These are phyloP conservation scores for Staurois parvus DNA, from an alignment of 2,797 vertebrate genomes.

Conservation along the genomic window DNA sequence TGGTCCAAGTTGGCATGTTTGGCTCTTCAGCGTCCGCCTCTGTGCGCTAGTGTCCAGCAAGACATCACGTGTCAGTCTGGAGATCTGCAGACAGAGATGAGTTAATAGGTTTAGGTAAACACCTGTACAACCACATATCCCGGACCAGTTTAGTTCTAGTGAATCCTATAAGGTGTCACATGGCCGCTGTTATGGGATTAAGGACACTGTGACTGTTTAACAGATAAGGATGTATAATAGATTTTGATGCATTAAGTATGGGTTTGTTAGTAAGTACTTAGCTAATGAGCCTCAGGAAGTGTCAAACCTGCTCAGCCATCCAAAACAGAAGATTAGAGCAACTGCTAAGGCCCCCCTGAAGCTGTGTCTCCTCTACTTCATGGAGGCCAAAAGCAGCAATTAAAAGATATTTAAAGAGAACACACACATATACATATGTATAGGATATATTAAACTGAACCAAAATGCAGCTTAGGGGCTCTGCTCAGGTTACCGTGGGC, in stretches of 20 bases:
- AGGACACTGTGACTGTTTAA: slow-evolving; percentile 7
- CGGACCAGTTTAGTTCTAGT: not conserved
- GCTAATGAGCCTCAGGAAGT: slow-evolving; percentile 27
- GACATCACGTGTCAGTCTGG: slow-evolving; percentile 19
- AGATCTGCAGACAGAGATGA: slow-evolving; percentile 26
- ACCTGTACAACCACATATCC: not conserved
- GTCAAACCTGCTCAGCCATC: slow-evolving; percentile 7
- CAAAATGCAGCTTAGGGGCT: too few species aligned
- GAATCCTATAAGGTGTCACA: not conserved
- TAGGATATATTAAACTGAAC: too few species aligned
- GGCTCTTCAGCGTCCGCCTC: slow-evolving; percentile 30
- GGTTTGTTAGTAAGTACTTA: slow-evolving; percentile 5
- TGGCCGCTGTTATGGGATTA: not conserved
- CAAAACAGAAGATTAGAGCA: slow-evolving; percentile 16
- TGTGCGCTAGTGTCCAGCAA: slow-evolving; percentile 6
- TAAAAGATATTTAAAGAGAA: not conserved
- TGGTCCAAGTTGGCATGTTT: not conserved
- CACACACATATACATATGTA: too few species aligned
- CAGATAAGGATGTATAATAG: not conserved
- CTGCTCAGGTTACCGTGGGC: too few species aligned
- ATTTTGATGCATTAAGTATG: not conserved
- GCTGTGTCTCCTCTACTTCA: not conserved
- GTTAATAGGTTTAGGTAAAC: not conserved
- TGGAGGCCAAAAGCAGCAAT: not conserved
- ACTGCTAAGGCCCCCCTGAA: not conserved